Percentiles rank a stretch among this genome's conserved stretches.
Evolutionary conservation across 2,113 vertebrate genomes (phyloP).

Genomic region (Sakesphorus luctuosus): DNA sequence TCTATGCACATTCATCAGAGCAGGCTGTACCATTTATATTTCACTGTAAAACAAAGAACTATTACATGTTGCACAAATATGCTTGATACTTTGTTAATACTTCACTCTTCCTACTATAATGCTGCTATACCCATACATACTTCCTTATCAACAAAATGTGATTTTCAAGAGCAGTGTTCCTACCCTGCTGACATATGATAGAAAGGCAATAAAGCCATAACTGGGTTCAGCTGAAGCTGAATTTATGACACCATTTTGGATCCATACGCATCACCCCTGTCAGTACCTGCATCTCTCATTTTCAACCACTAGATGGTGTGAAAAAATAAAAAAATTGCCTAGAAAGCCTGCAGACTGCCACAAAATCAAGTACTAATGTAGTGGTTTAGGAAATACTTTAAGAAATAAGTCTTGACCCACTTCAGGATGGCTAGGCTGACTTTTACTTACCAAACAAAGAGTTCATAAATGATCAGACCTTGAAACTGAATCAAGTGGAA

Average conservation of each 20-base stretch:
- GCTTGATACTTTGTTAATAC: constrained; percentile 51
- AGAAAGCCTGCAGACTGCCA: constrained; percentile 29
- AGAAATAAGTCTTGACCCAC: constrained; percentile 37
- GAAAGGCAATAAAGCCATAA: constrained; percentile 76
- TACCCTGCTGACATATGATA: constrained; percentile 70
- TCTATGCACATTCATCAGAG: neutral
- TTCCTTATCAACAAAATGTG: constrained; percentile 68
- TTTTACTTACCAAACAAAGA: constrained; percentile 36
- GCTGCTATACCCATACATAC: constrained; percentile 55
- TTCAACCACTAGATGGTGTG: constrained; percentile 83
- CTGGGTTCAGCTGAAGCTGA: constrained; percentile 63
- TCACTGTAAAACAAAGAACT: constrained; percentile 62
- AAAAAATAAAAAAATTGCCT: constrained; percentile 72
- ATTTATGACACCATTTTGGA: constrained; percentile 78
- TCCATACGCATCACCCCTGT: constrained; percentile 19
- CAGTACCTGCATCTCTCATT: constrained; percentile 72
- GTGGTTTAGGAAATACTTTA: constrained; percentile 43
- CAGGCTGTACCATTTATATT: constrained; percentile 18
- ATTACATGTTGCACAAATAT: constrained; percentile 34
- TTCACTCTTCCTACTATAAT: constrained; percentile 56
- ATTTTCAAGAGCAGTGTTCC: constrained; percentile 69
- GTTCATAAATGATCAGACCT: constrained; percentile 46
- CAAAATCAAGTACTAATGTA: constrained; percentile 30
- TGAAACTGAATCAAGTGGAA: constrained; percentile 50
- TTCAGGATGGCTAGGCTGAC: neutral